Base-by-base conservation (phyloP, 1,140 invertebrate species). In the Cyphomyrmex costatus region DNA sequence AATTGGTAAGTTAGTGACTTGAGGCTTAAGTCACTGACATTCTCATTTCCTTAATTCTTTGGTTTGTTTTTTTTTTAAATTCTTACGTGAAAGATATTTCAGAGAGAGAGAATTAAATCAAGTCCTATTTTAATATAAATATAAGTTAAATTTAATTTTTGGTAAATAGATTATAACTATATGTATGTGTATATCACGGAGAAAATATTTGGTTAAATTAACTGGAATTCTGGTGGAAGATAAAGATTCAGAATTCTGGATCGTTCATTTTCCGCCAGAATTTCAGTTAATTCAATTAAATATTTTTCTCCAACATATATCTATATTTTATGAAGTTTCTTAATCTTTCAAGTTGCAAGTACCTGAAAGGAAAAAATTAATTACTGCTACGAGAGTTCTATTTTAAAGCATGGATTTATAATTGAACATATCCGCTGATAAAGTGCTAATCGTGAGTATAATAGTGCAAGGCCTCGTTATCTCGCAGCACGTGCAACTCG, bases 401-500 rank as follows among this genome's bases (percentile, higher is more conserved):
- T 70, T 80, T 80, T 56, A 8, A 21, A 70, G 16, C 78, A 21
- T 21, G 30, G 30, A 80, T 53, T 56, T 33, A 53, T 53, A 80
- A 80, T 70, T 80, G 78, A 80, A 70, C 14, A 30, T 16, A 14
- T 56, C 30, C 63, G 33, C 21, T 80, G 70, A 80, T 80, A 70
- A 70, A 51, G 46, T 30, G 77, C 46, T 53, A 36, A 66, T 80
- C 70, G 21, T 68, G 14, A 68, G 27, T 4, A 49, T 24, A 56
- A 21, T 33, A 42, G 16, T 60, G 3, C 36, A 65, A 79, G 33
- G 19, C 10, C 21, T 80, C 21, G 65, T 80, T 70, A 80, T 68
- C 49, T 66, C 24, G 49, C 16, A 65, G 49, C 49, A 56, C 49
- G 49, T 19, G 46, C 63, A 80, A 4, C 30, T 33, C 14, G 33